A percentile compares a stretch with the other conserved stretches of the same genome.
phyloP scores from a whole-genome alignment of 2,797 vertebrate species.

The Capromys pilorides region DNA sequence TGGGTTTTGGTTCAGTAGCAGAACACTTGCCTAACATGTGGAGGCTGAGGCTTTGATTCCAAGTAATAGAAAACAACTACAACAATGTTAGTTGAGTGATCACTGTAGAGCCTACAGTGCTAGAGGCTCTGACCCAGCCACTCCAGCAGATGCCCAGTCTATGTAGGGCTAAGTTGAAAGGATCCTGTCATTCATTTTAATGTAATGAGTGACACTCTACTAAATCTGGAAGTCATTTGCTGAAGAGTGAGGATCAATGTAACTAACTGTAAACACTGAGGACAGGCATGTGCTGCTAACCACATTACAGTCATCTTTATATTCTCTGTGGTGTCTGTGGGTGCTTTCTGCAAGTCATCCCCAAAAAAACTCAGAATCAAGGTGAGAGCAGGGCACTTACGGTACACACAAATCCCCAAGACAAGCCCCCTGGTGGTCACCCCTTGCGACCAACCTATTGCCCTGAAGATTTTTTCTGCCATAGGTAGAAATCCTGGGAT shows the following conservation, averaged over 20 bases:
- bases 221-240: neutral
- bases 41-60: neutral
- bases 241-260: slow-evolving; percentile 37
- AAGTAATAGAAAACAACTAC: neutral
- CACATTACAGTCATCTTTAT: neutral
- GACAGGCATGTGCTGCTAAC: neutral
- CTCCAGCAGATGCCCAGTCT: neutral
- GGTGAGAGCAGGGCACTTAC: neutral
- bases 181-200: neutral
- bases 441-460: slow-evolving; percentile 5
- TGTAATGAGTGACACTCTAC: neutral
- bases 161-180: neutral
- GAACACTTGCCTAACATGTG: neutral
- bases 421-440: neutral
- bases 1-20: neutral
- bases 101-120: neutral
- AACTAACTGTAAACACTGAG: neutral
- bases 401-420: neutral
- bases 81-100: neutral
- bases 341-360: neutral
- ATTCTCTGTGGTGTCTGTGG: neutral
- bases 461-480: neutral
- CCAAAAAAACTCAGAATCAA: neutral
- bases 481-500: neutral
- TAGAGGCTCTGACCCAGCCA: neutral